These are phyloP conservation scores for Limulus polyphemus DNA, from an alignment of 2,888 invertebrate genomes.

Conservation along the genomic window DNA sequence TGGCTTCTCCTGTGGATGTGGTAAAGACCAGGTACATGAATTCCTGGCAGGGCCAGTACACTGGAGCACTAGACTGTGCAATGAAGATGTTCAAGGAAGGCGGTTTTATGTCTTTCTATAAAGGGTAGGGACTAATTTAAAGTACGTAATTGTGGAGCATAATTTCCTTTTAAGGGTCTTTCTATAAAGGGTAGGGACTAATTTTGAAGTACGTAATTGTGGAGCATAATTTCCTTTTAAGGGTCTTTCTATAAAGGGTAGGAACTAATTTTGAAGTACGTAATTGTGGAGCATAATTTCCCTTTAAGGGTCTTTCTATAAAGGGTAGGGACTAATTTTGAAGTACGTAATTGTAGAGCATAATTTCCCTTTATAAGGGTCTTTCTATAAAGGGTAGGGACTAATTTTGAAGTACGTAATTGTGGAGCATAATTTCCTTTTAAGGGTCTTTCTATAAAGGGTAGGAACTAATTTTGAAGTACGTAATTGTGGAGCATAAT, in stretches of 20 bases:
- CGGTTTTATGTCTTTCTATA: conserved; percentile 50
- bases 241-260: conserved; percentile 53
- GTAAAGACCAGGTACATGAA: conserved; percentile 54
- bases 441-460: conserved; percentile 51
- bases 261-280: conserved; percentile 1
- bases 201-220: too few species aligned
- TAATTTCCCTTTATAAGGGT: conserved; percentile 24
- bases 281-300: too few species aligned
- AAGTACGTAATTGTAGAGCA: too few species aligned
- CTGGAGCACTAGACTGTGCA: conserved; percentile 47
- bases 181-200: conserved; percentile 48
- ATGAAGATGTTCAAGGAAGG: conserved; percentile 44
- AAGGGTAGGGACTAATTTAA: conserved; percentile 41
- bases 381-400: conserved; percentile 51
- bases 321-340: conserved; percentile 41
- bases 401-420: too few species aligned
- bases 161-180: conserved; percentile 35
- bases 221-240: too few species aligned
- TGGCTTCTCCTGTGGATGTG: conserved; percentile 54
- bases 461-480: conserved; percentile 30
- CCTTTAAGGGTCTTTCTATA: conserved; percentile 45
- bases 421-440: too few species aligned
- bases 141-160: too few species aligned
- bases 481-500: too few species aligned
- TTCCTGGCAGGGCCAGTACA: conserved; percentile 46